Base-by-base conservation (phyloP, 2,113 vertebrate species). In the Ia io region DNA sequence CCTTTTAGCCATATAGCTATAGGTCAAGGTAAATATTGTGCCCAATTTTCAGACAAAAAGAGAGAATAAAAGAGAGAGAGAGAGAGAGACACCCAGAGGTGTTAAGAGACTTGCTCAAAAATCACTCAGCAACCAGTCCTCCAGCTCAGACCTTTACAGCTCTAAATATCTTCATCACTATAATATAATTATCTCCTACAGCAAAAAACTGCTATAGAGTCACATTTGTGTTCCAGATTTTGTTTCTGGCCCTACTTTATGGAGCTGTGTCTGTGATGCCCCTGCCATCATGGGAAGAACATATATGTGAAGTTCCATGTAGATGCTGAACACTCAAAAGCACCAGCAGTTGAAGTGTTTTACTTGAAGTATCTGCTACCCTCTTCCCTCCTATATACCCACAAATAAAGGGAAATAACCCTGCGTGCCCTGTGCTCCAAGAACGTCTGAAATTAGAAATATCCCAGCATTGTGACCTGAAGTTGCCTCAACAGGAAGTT, bases 401-500 rank as follows among this genome's bases (percentile, higher is more conserved):
- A 83, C 49, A n/a, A 73, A 70, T 73, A 80, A 74, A 65, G 59
- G 56, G 49, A 96, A 93, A 79, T 76, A 69, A 42, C 2, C 9
- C 22, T 28, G 37, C 4, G 2, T 79, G 42, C 13, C 56, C 22
- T 44, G 88, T 40, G 37, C 32, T 91, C 74, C 12, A 56, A 44
- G 73, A 63, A 95, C 42, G 23, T 51, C 86, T 77, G 86, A 76
- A 83, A 86, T 91, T 93, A 83, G 91, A 95, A 96, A 51, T 47
- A 74, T 49, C 93, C 84, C 76, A 53, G 42, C 44, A 53, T 2
- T 69, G 71, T 89, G 95, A 44, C 90, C 92, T 92, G 87, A 93
- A 90, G 84, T 90, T 92, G 76, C 76, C 40, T 91, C 71, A 74
- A 56, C 53, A 93, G 93, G 88, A 96, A 95, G 91, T 88, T 94